These are phyloP conservation scores for Xenotilapia flavipinnis DNA, from an alignment of 2,113 vertebrate species.

Conservation along the genomic window DNA sequence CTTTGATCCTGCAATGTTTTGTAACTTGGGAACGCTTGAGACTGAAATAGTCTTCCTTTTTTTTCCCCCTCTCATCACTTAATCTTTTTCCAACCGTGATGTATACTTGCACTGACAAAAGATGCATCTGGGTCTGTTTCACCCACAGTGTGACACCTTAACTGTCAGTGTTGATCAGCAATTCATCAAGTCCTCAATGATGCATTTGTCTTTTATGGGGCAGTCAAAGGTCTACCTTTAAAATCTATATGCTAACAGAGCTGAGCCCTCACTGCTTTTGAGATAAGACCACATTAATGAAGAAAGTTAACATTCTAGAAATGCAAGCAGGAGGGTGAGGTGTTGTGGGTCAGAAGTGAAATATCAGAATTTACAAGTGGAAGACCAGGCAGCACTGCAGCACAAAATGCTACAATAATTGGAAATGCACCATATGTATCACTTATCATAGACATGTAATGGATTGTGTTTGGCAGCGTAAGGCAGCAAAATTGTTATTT, in stretches of 20 bases:
- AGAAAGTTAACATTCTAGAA: background rate
- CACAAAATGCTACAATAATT: conserved; percentile 1
- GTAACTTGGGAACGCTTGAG: background rate
- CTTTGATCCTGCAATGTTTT: conserved; percentile 29
- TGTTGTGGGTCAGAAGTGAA: background rate
- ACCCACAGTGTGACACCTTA: background rate
- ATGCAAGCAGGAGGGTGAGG: background rate
- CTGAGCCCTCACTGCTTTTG: background rate
- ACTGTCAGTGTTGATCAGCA: conserved; percentile 4
- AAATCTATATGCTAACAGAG: background rate
- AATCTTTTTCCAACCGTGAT: background rate
- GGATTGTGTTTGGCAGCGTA: conserved; percentile 36
- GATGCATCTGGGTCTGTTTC: background rate
- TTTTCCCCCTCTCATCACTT: background rate
- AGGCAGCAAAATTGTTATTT: conserved; percentile 15
- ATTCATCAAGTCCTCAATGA: background rate
- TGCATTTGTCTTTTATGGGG: background rate
- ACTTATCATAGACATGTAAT: conserved; percentile 33
- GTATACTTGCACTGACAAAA: background rate
- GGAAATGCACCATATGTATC: conserved; percentile 31
- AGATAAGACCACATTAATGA: background rate
- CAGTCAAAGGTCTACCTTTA: background rate
- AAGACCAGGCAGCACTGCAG: background rate
- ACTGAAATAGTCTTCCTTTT: background rate
- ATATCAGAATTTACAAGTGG: background rate